Evolutionary conservation across 2,113 vertebrate species (phyloP).

Genomic region (Mellivora capensis): DNA sequence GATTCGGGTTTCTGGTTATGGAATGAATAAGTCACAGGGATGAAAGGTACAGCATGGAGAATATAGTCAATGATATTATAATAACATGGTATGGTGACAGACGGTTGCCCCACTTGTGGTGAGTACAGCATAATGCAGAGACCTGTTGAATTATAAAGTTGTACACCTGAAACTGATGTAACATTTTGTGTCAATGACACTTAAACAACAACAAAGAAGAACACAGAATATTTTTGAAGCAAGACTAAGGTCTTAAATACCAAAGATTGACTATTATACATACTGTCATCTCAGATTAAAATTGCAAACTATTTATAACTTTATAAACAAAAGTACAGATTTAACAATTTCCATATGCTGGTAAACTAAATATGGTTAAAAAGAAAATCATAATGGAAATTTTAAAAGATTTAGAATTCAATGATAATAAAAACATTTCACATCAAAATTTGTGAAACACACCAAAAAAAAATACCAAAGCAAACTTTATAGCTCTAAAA

Average conservation of each 20-base stretch:
- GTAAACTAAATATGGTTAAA: neutral
- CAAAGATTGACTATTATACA: neutral
- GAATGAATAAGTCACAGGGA: neutral
- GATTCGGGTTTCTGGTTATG: neutral
- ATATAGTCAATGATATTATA: neutral
- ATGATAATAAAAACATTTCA: conserved; percentile 16
- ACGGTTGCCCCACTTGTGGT: neutral
- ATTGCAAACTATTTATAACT: neutral
- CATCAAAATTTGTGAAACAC: neutral
- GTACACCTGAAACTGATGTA: neutral
- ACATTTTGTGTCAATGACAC: neutral
- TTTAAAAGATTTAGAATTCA: neutral
- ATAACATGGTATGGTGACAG: neutral
- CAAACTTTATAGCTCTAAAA: neutral
- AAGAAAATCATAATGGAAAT: neutral
- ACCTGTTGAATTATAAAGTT: neutral
- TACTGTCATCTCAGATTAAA: neutral
- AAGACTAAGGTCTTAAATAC: neutral
- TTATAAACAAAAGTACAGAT: neutral
- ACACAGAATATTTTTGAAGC: neutral
- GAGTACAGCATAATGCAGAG: neutral
- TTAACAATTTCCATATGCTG: neutral
- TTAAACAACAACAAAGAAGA: neutral
- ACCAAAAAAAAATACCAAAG: neutral
- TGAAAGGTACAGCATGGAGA: neutral